A percentile compares a stretch with the other conserved stretches of the same genome.
These are phyloP conservation scores for Trissolcus japonicus DNA, from an alignment of 2,888 invertebrate genomes.

Conservation along the genomic window DNA sequence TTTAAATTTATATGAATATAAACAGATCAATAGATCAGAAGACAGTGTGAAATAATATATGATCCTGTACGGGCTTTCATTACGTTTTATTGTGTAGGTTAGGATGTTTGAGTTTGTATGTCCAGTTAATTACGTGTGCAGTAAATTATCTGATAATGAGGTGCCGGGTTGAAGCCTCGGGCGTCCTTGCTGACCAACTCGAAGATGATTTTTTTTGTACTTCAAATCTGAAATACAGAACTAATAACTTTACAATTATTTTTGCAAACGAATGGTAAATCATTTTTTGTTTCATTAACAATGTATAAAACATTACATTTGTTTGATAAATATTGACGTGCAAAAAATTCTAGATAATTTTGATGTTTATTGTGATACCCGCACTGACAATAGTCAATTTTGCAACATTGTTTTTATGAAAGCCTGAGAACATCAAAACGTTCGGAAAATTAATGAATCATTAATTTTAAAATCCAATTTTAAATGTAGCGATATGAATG, in stretches of 20 bases:
- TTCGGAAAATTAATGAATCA: conserved; percentile 42
- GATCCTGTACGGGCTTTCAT: conserved; percentile 57
- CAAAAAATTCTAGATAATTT: too few relatives aligned
- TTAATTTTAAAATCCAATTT: conserved; percentile 48
- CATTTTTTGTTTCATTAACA: conserved; percentile 24
- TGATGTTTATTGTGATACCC: too few relatives aligned
- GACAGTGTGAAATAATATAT: conserved; percentile 66
- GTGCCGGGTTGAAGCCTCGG: conserved; percentile 72
- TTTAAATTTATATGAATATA: conserved; percentile 60
- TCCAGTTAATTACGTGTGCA: conserved; percentile 75
- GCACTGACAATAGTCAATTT: too few relatives aligned
- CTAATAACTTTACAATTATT: conserved; percentile 50
- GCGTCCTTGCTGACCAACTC: conserved; percentile 59
- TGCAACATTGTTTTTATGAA: conserved; percentile 35
- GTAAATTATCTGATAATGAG: conserved; percentile 76
- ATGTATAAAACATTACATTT: too few relatives aligned
- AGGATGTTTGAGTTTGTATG: conserved; percentile 70
- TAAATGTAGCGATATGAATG: conserved; percentile 48
- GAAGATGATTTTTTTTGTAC: conserved; percentile 60
- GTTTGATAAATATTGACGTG: too few relatives aligned
- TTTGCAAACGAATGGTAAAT: conserved; percentile 54
- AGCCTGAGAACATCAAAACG: conserved; percentile 10
- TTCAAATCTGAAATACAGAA: conserved; percentile 58
- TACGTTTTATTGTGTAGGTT: conserved; percentile 46
- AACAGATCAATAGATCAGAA: conserved; percentile 69